phyloP scores from a whole-genome alignment of 2,113 vertebrate genomes.

The Otus sunia region DNA sequence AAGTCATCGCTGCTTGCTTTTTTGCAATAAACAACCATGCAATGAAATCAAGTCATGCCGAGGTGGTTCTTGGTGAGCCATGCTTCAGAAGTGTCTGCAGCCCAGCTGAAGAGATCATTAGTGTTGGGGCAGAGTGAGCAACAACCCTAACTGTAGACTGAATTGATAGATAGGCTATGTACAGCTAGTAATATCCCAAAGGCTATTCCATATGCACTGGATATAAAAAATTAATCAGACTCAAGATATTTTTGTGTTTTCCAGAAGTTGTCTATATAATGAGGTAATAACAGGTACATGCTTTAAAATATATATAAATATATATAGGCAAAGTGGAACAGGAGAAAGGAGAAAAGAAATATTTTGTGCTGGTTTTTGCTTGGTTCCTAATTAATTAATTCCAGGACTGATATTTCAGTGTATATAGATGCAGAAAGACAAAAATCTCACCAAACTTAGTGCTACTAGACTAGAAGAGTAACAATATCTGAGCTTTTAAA shows the following conservation, averaged over 20 bases:
- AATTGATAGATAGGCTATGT: not conserved
- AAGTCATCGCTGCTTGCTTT: not conserved
- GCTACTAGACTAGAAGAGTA: not conserved
- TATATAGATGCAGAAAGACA: not conserved
- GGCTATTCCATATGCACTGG: not conserved
- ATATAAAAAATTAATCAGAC: not conserved
- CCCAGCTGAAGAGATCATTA: not conserved
- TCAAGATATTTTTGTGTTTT: not conserved
- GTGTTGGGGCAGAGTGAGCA: not conserved
- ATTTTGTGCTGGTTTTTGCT: not conserved
- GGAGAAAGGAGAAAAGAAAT: not conserved
- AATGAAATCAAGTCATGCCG: not conserved
- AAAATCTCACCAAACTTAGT: not conserved
- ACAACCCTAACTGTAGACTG: rapidly evolving
- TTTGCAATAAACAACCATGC: not conserved
- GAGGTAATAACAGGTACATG: not conserved
- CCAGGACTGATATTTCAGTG: not conserved
- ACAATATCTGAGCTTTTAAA: not conserved
- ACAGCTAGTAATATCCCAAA: not conserved
- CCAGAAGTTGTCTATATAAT: not conserved
- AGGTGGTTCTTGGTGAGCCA: rapidly evolving
- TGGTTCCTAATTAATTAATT: not conserved
- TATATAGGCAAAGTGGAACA: not conserved
- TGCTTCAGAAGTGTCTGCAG: not conserved
- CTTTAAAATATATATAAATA: not conserved